Evolutionary conservation across 2,797 vertebrate species (phyloP).

Genomic region (Decapterus maruadsi): DNA sequence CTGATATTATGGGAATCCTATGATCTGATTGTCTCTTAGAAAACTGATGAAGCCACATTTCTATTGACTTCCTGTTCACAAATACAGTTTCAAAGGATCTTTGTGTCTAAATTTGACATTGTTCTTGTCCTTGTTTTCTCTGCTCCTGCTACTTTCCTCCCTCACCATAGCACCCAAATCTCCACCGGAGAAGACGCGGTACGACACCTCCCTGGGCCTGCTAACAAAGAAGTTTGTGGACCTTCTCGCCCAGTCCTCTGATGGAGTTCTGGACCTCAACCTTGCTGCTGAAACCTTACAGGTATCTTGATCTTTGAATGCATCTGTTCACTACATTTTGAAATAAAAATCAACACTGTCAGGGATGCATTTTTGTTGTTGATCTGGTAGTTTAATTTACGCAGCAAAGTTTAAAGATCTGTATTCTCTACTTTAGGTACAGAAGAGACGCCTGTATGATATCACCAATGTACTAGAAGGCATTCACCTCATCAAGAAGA

Average conservation of each 20-base stretch:
- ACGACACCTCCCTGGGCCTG: conserved; percentile 96
- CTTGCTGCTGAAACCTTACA: conserved; percentile 93
- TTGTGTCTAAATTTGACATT: not conserved
- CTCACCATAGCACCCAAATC: conserved; percentile 90
- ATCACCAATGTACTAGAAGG: conserved; percentile 98
- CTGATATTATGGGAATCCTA: not conserved
- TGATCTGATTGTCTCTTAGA: not conserved
- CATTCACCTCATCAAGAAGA: conserved; percentile 98
- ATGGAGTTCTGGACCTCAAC: conserved; percentile 96
- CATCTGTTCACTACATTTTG: not conserved
- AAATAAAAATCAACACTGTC: not conserved
- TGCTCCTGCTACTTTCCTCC: not conserved
- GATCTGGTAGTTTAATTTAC: not conserved
- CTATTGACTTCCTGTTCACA: rapidly evolving
- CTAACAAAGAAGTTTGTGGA: conserved; percentile 99
- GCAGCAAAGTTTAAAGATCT: not conserved
- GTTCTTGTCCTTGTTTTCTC: not conserved
- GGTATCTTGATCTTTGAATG: conserved; percentile 49
- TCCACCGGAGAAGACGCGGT: conserved; percentile 95
- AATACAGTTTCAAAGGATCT: not conserved
- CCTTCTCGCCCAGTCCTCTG: conserved; percentile 93
- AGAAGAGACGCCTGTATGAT: conserved; percentile 97
- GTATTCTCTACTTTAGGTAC: conserved; percentile 82
- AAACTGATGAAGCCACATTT: not conserved
- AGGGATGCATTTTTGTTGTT: not conserved